Evolutionary conservation across 2,113 vertebrate species (phyloP).

Genomic region (Cavia aperea): DNA sequence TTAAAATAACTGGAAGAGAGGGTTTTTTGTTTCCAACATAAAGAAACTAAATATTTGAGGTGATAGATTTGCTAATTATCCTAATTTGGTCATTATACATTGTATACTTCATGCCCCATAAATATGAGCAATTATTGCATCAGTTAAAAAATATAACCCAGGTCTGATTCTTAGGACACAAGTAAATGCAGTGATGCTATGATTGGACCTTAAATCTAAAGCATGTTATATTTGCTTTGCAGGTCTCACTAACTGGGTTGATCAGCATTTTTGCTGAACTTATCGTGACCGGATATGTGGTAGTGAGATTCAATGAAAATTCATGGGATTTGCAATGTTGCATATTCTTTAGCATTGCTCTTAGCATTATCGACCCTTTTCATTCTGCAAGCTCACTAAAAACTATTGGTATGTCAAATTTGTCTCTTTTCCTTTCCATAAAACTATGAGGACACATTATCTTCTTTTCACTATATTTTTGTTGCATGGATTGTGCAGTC

Average conservation of each 20-base stretch:
- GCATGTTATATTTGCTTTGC: slow-evolving; percentile 30
- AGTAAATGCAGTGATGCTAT: not conserved
- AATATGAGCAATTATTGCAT: not conserved
- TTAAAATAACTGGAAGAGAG: not conserved
- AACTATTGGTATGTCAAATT: slow-evolving; percentile 49
- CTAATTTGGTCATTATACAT: not conserved
- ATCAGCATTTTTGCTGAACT: slow-evolving; percentile 35
- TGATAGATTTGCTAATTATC: not conserved
- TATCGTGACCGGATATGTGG: slow-evolving; percentile 10
- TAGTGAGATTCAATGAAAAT: slow-evolving; percentile 10
- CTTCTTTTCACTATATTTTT: not conserved
- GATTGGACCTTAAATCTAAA: slow-evolving; percentile 5
- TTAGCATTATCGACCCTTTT: slow-evolving; percentile 57
- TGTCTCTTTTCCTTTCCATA: not conserved
- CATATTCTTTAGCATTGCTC: slow-evolving; percentile 50
- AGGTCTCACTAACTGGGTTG: slow-evolving; percentile 52
- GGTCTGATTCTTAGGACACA: not conserved
- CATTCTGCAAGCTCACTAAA: slow-evolving; percentile 52
- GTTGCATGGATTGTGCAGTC: not conserved
- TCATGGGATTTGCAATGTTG: slow-evolving; percentile 49
- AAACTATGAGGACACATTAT: not conserved
- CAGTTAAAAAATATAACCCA: not conserved
- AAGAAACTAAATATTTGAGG: not conserved
- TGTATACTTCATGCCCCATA: not conserved
- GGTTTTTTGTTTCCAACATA: not conserved